Evolutionary conservation across 2,113 vertebrate species (phyloP), one percentile per base, ranked within the genome.

Genomic region (Pardalotus punctatus): DNA sequence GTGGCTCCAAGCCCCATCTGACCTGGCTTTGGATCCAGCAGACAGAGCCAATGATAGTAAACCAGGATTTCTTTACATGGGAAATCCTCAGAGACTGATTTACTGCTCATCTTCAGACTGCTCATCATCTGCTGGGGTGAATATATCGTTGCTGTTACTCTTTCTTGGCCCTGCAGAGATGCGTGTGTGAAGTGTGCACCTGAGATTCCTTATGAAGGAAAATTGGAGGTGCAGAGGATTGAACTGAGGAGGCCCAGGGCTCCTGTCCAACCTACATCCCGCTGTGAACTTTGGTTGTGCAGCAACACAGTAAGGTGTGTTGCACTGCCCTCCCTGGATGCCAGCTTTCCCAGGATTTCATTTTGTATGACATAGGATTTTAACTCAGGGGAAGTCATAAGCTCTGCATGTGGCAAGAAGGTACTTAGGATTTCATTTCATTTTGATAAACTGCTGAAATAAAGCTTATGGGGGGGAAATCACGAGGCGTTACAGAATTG

Each of bases 251-350:
- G 81, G 14, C 45, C 35, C 48, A 14, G 83, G 58, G 64, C 64
- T 88, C n/a, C 48, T 0, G 1, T 47, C 73, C 36, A 43, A 1
- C 66, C 53, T 11, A 0, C 7, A 10, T n/a, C 29, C 24, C 72
- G 47, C 42, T n/a, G 1, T 29, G 60, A 66, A 10, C 45, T 5
- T 9, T 25, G 51, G 3, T 2, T 48, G 65, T 61, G 78, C 43
- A 38, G 54, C 80, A 25, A 22, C 0, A n/a, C n/a, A n/a, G 11
- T 43, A 4, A 25, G 69, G 22, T n/a, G 31, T 28, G 10, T 50
- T 14, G 3, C 4, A 1, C 33, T 48, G 67, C 25, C 29, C 28
- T 80, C 54, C 23, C 35, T 29, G 33, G 42, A 6, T 22, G 13
- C 23, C n/a, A 40, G n/a, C 48, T 64, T 72, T 60, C 56, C 51